Conservation (phyloP, 2,113 vertebrate genomes). For the Asarcornis scutulata region DNA sequence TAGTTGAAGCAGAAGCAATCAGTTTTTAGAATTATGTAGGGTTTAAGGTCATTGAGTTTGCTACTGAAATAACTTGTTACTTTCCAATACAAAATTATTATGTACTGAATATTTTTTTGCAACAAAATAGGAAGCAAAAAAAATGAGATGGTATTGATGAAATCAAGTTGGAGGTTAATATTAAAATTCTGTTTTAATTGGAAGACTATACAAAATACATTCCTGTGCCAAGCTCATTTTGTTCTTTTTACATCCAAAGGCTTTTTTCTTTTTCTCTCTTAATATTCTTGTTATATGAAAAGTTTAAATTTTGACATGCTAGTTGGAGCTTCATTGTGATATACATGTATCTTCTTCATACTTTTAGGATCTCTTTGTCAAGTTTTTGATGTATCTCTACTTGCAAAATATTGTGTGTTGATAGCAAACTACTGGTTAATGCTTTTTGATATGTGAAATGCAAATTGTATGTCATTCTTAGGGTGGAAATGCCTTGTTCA, state of each 20-base stretch:
- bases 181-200: not conserved
- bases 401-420: not conserved
- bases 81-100: not conserved
- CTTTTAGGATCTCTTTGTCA: not conserved
- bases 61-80: not conserved
- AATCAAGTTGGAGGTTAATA: not conserved
- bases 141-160: not conserved
- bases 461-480: not conserved
- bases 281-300: not conserved
- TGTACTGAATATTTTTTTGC: not conserved
- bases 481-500: not conserved
- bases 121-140: not conserved
- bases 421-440: not conserved
- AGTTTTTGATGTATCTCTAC: not conserved
- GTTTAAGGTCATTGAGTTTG: not conserved
- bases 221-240: not conserved
- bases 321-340: not conserved
- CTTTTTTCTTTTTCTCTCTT: not conserved
- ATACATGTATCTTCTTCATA: not conserved
- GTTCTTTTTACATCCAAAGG: not conserved
- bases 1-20: slow-evolving; percentile 26
- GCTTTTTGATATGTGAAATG: not conserved
- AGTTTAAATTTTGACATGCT: not conserved
- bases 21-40: not conserved
- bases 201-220: not conserved